Percentiles rank a stretch among this genome's conserved stretches.
Conservation (phyloP, 2,888 invertebrate species). For the Dryadula phaetusa region DNA sequence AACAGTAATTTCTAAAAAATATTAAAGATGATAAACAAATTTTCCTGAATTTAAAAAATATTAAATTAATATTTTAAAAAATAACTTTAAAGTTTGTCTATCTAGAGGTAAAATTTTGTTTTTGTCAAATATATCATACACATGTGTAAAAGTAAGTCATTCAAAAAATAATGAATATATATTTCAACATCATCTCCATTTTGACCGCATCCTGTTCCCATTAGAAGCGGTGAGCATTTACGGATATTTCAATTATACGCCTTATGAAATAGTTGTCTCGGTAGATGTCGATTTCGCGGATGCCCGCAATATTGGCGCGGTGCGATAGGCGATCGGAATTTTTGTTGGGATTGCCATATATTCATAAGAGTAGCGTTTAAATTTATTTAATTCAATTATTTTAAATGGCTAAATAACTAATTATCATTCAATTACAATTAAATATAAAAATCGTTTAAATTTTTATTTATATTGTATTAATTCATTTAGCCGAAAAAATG, state of each 20-base stretch:
- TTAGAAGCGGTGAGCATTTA: slow-evolving; percentile 48
- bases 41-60: no score
- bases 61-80: no score
- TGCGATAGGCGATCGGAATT: slow-evolving; percentile 72
- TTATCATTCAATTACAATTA: no score
- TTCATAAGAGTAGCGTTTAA: slow-evolving; percentile 50
- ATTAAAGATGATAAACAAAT: no score
- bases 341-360: slow-evolving; percentile 50
- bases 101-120: no score
- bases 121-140: no score
- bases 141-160: no score
- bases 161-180: not conserved
- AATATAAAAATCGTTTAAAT: no score
- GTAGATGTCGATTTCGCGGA: slow-evolving; percentile 67
- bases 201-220: slow-evolving; percentile 42
- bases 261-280: slow-evolving; percentile 80
- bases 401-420: not conserved
- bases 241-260: slow-evolving; percentile 81
- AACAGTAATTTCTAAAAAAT: no score
- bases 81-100: no score
- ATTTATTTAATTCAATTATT: not conserved
- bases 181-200: slow-evolving; percentile 13
- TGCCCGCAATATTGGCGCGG: slow-evolving; percentile 68
- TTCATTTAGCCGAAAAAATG: no score
- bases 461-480: no score